Base-by-base conservation (phyloP, 2,797 vertebrate species). In the Scomberomorus guttatus region DNA sequence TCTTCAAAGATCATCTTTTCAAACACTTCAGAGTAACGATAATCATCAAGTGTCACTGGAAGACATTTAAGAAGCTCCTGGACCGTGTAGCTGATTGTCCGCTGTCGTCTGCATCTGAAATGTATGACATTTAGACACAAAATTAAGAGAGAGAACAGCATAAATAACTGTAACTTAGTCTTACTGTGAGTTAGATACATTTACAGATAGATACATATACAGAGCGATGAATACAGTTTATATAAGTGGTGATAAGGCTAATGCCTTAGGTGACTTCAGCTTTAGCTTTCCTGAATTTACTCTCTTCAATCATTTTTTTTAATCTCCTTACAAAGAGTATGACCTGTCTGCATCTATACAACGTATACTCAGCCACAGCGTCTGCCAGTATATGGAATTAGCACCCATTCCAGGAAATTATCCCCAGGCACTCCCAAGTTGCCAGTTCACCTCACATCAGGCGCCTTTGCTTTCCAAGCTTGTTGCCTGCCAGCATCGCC, bases 71-170 rank as follows among this genome's bases (percentile, higher is more conserved):
- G 24, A 54, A 68, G 39, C 60, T 55, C 24, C 20, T 48, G 8
- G 29, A 18, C 64, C 50, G 62, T n/a, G 27, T 8, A 8, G 73
- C 25, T 70, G 72, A 76, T 77, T 79, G 81, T 60, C 50, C 42
- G 52, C 20, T 48, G 42, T 63, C 39, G 60, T 61, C 32, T 54
- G 59, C 58, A 56, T 80, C 17, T 66, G 13, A 60, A 75, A 76
- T 56, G 18, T 56, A 37, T 18, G 17, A 34, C 2, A 5, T 46
- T 62, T 17, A 32, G 7, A n/a, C 13, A 37, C 14, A 52, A 20
- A 61, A 32, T 29, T 14, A 61, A 56, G 9, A 48, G 12, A 9
- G 12, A 3, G 44, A 62, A 13, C 1, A 51, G 51, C 20, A 50
- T 62, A 13, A 46, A 56, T 4, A 71, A 14, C 5, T 5, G 18